Base-by-base conservation (phyloP, 2,113 vertebrate genomes). In the Alligator sinensis region DNA sequence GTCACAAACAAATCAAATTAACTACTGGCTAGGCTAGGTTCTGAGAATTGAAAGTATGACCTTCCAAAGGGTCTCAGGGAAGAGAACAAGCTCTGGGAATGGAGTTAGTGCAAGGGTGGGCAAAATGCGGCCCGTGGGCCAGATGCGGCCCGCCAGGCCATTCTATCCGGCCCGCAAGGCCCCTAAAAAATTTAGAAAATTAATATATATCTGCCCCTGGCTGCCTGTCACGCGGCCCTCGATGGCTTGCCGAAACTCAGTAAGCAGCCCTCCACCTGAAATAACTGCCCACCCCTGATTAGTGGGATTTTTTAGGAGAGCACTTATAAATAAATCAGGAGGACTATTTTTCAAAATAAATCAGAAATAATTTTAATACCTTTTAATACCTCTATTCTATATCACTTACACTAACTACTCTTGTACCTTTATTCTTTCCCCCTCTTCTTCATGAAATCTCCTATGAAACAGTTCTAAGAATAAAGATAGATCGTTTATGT, bases 381-480 rank as follows among this genome's bases (percentile, higher is more conserved):
- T 55, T 76, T 75, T 63, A 21, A 11, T 63, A 11, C 61, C 11
- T 28, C 25, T 78, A 6, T 21, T 60, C 77, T 27, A 34, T 93
- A 66, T 38, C 47, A 86, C 66, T 96, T 89, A 95, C 79, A 89
- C 60, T 59, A 89, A 5, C 24, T 27, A 34, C 30, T 18, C 28
- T 92, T 82, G 93, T 87, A 79, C 28, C 47, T 96, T 95, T 79
- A 80, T 96, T 68, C 85, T 94, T 91, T 95, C 95, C 91, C 93
- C 66, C 78, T 94, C 91, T 96, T 95, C 94, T 94, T 96, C 92
- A 89, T 94, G 89, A 91, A 95, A 75, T 82, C 87, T 94, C 94
- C 47, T 54, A 47, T 74, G 7, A 86, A 60, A 76, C 38, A 89
- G 78, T 79, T 30, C 91, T 79, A 87, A 79, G 82, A 34, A 84